phyloP scores from a whole-genome alignment of 2,888 invertebrate genomes.

The Lepeophtheirus nordmannii region DNA sequence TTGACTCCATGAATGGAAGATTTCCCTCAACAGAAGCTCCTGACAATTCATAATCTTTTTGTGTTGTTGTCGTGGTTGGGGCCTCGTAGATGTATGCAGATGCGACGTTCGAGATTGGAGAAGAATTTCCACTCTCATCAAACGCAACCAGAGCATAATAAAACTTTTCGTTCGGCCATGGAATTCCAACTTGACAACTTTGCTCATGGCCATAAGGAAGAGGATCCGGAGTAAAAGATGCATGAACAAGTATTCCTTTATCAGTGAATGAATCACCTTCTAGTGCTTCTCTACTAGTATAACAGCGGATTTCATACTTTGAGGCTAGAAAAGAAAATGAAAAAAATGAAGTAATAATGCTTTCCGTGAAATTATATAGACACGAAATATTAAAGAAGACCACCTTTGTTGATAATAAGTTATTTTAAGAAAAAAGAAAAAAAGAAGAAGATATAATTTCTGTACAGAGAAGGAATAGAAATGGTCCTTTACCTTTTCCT shows the following conservation, averaged over 20 bases:
- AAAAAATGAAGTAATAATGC: background rate
- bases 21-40: background rate
- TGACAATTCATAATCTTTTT: background rate
- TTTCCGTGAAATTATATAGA: constrained; percentile 4
- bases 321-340: constrained; percentile 8
- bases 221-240: constrained; percentile 29
- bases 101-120: constrained; percentile 31
- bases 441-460: background rate
- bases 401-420: constrained; percentile 2
- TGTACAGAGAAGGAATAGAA: background rate
- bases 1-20: background rate
- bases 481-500: constrained; percentile 31
- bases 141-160: constrained; percentile 31
- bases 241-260: constrained; percentile 31
- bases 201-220: constrained; percentile 30
- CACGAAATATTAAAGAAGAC: background rate
- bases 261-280: constrained; percentile 30
- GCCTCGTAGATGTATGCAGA: constrained; percentile 31
- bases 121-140: constrained; percentile 30
- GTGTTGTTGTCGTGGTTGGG: constrained; percentile 29
- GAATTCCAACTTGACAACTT: constrained; percentile 30
- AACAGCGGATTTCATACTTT: constrained; percentile 31
- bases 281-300: constrained; percentile 30
- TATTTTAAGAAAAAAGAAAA: background rate
- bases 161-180: constrained; percentile 31